Conservation (phyloP, 2,888 invertebrate species). For the Amphipoea oculea region DNA sequence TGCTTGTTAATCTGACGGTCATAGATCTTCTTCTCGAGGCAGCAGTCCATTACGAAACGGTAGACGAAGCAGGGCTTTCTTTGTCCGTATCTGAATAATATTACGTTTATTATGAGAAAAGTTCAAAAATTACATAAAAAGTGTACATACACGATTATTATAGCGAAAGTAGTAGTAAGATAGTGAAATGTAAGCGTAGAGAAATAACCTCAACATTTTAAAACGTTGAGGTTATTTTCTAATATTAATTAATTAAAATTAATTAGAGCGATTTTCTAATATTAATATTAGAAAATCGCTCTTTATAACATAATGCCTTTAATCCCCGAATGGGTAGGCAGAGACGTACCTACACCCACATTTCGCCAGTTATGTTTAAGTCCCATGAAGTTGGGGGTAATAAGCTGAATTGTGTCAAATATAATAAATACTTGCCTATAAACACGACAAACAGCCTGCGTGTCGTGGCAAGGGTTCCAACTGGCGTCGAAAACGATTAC, state of each 20-base stretch:
- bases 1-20: slow-evolving; percentile 99
- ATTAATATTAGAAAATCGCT: too few species aligned
- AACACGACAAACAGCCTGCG: slow-evolving; percentile 99
- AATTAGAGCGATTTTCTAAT: too few species aligned
- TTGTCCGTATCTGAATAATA: slow-evolving; percentile 92
- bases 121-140: not conserved
- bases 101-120: not conserved
- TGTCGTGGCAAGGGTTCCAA: slow-evolving; percentile 99
- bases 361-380: not conserved
- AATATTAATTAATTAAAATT: too few species aligned
- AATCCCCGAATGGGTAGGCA: not conserved
- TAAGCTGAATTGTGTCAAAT: not conserved
- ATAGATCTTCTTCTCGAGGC: slow-evolving; percentile 99
- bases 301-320: not conserved
- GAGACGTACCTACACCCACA: not conserved
- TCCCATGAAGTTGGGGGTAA: not conserved
- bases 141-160: not conserved
- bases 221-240: too few species aligned
- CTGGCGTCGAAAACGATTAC: slow-evolving; percentile 99
- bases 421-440: slow-evolving; percentile 90
- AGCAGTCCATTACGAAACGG: slow-evolving; percentile 98
- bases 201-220: not conserved
- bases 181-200: not conserved
- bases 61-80: slow-evolving; percentile 98
- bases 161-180: not conserved